These are phyloP conservation scores for Ceraclea dissimilis DNA, from an alignment of 2,888 invertebrate species.

Conservation along the genomic window DNA sequence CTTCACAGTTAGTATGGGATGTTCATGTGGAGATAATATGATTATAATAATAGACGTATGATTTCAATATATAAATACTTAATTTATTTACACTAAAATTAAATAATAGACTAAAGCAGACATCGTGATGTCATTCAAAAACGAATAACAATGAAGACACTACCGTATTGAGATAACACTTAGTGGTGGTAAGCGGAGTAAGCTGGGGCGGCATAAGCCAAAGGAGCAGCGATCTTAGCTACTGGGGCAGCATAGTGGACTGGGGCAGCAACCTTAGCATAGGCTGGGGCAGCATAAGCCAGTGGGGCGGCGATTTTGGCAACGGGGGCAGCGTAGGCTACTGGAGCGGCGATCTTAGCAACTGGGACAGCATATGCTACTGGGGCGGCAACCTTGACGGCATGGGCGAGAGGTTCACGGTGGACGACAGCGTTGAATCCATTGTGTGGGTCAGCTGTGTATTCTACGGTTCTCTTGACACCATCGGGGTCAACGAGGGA, in stretches of 20 bases:
- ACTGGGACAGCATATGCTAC: conserved; percentile 29
- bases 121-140: conserved; percentile 2
- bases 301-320: too few species aligned
- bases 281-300: conserved; percentile 30
- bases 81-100: conserved; percentile 7
- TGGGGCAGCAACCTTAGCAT: conserved; percentile 27
- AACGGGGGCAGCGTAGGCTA: conserved; percentile 32
- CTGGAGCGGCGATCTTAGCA: too few species aligned
- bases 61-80: conserved; percentile 6
- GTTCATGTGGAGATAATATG: too few species aligned
- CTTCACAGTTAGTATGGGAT: too few species aligned
- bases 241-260: conserved; percentile 21
- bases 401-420: conserved; percentile 33
- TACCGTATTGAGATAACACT: background rate
- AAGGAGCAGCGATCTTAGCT: conserved; percentile 25
- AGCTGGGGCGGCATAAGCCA: conserved; percentile 44
- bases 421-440: conserved; percentile 49
- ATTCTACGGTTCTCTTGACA: conserved; percentile 42
- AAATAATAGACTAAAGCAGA: background rate
- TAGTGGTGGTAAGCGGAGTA: conserved; percentile 36
- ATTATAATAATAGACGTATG: too few species aligned
- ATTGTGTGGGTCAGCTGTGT: conserved; percentile 43
- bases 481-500: conserved; percentile 50
- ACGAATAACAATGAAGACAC: conserved; percentile 3
- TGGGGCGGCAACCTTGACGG: conserved; percentile 26